Evolutionary conservation across 2,888 invertebrate species (phyloP).

Genomic region (Drosophila imparisetae): DNA sequence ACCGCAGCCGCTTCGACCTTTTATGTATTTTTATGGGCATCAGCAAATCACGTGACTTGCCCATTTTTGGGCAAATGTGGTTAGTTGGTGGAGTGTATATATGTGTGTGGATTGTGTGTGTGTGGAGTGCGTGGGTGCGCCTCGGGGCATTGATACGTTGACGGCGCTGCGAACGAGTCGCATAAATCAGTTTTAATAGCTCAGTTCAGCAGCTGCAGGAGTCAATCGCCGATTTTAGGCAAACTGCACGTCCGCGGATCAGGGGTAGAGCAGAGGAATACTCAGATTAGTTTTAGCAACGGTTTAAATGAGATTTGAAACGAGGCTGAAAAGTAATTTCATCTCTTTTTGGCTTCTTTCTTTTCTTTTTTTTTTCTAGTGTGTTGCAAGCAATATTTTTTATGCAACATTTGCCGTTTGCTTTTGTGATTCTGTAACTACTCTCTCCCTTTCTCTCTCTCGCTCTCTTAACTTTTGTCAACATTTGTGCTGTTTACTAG

Average conservation of each 20-base stretch:
- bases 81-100: not conserved
- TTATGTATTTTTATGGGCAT: slow-evolving; percentile 57
- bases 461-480: not conserved
- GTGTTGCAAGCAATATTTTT: slow-evolving; percentile 57
- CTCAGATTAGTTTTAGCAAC: slow-evolving; percentile 46
- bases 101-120: slow-evolving; percentile 1
- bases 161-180: slow-evolving; percentile 30
- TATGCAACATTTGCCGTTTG: slow-evolving; percentile 61
- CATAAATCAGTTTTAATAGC: slow-evolving; percentile 76
- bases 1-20: slow-evolving; percentile 62
- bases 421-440: not conserved
- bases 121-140: slow-evolving; percentile 63
- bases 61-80: slow-evolving; percentile 61
- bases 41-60: slow-evolving; percentile 74
- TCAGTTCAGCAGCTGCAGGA: slow-evolving; percentile 69
- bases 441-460: not conserved
- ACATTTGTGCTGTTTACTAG: not conserved
- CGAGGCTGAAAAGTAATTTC: slow-evolving; percentile 51
- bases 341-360: slow-evolving; percentile 21
- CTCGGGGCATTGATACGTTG: slow-evolving; percentile 42
- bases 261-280: not conserved
- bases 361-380: slow-evolving; percentile 10
- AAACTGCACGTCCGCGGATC: slow-evolving; percentile 42
- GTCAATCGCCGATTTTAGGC: slow-evolving; percentile 54
- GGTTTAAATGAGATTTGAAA: slow-evolving; percentile 66